Percentiles rank a stretch among this genome's conserved stretches.
Evolutionary conservation across 64 coral and sea anemone species (phyloP).

Genomic region (Stichodactyla mertensii): DNA sequence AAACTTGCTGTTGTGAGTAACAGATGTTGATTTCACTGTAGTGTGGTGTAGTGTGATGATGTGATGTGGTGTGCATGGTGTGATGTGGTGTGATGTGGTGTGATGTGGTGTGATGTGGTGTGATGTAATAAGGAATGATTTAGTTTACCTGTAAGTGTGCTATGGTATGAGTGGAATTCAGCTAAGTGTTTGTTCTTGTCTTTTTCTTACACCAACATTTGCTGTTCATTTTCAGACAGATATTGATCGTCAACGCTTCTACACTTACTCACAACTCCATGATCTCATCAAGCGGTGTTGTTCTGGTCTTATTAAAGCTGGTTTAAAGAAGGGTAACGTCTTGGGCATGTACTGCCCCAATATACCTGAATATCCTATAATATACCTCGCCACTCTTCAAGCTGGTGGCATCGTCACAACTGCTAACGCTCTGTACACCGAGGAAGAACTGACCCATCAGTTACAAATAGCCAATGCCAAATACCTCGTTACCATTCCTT

Average conservation of each 20-base stretch:
- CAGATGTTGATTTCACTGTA: background rate
- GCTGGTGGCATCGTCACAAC: constrained; percentile 60
- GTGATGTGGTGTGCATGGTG: no score
- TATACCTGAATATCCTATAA: constrained; percentile 55
- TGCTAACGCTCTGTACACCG: constrained; percentile 55
- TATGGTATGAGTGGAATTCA: no score
- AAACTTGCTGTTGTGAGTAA: constrained; percentile 47
- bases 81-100: no score
- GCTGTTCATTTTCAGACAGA: constrained; percentile 31
- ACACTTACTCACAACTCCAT: constrained; percentile 46
- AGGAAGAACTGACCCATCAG: constrained; percentile 50
- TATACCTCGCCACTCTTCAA: constrained; percentile 46
- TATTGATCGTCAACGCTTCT: constrained; percentile 18
- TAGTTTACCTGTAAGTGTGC: no score
- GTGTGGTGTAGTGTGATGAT: no score
- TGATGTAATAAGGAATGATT: no score
- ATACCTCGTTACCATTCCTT: constrained; percentile 55
- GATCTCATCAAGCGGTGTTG: constrained; percentile 27
- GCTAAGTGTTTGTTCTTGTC: no score
- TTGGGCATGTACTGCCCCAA: constrained; percentile 61
- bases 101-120: no score
- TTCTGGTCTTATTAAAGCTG: constrained; percentile 53
- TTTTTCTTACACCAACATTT: background rate
- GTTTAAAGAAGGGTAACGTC: constrained; percentile 58
- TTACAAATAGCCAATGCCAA: constrained; percentile 36